Base-by-base conservation (phyloP, 2,113 vertebrate species). In the Vulpes ferrilata region DNA sequence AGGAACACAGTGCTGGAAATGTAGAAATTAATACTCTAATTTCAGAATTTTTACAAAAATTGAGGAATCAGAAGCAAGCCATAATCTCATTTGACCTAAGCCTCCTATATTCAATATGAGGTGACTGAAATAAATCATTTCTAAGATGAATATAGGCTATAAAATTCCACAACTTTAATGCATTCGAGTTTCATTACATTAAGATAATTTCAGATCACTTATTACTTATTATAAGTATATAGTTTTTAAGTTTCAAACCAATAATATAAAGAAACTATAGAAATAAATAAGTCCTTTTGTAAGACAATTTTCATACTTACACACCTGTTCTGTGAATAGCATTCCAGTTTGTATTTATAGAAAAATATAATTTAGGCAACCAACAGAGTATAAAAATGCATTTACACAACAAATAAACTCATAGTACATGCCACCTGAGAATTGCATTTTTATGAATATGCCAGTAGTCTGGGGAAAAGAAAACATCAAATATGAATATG, bases 221-320 rank as follows among this genome's bases (percentile, higher is more conserved):
- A 7, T 6, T 43, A 43, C 43, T 43, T 43, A 69, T 43, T 43
- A 69, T 88, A 43, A 55, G 2, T 91, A 55, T 90, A 57, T 11
- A 90, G 0, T 92, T 96, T 88, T 87, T 12, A 92, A 76, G n/a
- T 93, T 64, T 90, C 48, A 73, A 9, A 71, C 92, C n/a, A 93
- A 30, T 6, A 87, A 73, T 79, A 11, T 96, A 51, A 96, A 90
- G 19, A 95, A 93, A 90, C 82, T 94, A 91, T 15, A 92, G 19
- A 67, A 87, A 67, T 76, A 55, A 90, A 71, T 73, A 59, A 91
- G 59, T 62, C 7, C 3, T 55, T 23, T 48, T 87, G 82, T 27
- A 76, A 48, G 7, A 35, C 1, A 74, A 48, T 84, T 81, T 51
- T 38, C 71, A 30, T 60, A 79, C 59, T 62, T 85, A 57, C 22